Evolutionary conservation across 2,113 vertebrate species (phyloP).

Genomic region (Dasypus novemcinctus): DNA sequence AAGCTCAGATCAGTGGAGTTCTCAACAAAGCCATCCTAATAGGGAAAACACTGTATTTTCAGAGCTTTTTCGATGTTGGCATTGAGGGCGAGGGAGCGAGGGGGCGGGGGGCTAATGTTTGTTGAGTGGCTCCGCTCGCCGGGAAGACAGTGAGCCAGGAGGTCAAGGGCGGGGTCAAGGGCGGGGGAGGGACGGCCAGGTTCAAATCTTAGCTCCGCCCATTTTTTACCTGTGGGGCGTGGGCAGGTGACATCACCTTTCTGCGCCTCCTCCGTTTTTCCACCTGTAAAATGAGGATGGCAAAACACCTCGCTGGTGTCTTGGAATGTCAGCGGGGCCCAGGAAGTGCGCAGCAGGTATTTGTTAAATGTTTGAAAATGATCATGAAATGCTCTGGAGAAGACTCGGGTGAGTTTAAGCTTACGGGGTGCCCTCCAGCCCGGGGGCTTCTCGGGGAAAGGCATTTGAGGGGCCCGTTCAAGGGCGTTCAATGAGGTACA

Average conservation of each 20-base stretch:
- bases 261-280: accelerated
- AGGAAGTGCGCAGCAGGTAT: background rate
- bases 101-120: background rate
- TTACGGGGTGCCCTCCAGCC: background rate
- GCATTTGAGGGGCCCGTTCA: background rate
- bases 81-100: background rate
- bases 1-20: background rate
- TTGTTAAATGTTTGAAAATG: background rate
- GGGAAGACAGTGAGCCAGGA: background rate
- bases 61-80: background rate
- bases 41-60: background rate
- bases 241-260: background rate
- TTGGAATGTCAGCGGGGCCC: background rate
- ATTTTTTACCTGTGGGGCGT: background rate
- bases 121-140: accelerated
- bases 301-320: too few species aligned
- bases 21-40: background rate
- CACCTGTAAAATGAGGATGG: background rate
- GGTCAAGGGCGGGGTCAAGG: background rate
- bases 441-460: background rate
- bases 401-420: background rate
- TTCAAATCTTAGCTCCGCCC: background rate
- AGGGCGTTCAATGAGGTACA: background rate
- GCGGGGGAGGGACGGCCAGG: background rate
- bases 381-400: background rate